A percentile compares a stretch with the other conserved stretches of the same genome.
Conservation (phyloP, 2,797 vertebrate species). For the Syncerus caffer region DNA sequence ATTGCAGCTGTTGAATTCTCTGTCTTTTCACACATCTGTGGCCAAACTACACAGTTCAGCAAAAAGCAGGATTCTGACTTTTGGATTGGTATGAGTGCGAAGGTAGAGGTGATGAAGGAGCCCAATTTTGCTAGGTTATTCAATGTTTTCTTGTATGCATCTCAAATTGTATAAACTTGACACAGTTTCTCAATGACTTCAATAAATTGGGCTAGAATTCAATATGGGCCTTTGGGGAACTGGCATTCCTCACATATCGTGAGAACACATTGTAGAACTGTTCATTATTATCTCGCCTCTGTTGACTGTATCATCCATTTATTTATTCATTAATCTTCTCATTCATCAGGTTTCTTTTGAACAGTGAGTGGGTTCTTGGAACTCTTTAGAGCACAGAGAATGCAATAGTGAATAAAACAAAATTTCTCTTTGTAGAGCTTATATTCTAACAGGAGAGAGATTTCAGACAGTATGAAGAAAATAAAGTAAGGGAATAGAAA, state of each 20-base stretch:
- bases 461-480: neutral
- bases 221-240: neutral
- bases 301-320: neutral
- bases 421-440: neutral
- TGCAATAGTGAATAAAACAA: neutral
- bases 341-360: conserved; percentile 11
- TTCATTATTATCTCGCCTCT: neutral
- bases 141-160: neutral
- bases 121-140: neutral
- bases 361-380: neutral
- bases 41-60: neutral
- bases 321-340: neutral
- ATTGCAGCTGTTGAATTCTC: conserved; percentile 26
- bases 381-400: neutral
- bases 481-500: neutral
- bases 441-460: neutral
- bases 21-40: neutral
- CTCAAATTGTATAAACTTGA: neutral
- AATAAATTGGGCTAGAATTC: neutral
- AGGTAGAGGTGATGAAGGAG: neutral
- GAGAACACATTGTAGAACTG: neutral
- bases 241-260: neutral
- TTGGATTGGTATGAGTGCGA: neutral
- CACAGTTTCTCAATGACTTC: neutral
- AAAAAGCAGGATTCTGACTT: conserved; percentile 30